These are phyloP conservation scores for Acrocyrtus sp. DNA, from an alignment of 2,888 invertebrate species.

Conservation along the genomic window DNA sequence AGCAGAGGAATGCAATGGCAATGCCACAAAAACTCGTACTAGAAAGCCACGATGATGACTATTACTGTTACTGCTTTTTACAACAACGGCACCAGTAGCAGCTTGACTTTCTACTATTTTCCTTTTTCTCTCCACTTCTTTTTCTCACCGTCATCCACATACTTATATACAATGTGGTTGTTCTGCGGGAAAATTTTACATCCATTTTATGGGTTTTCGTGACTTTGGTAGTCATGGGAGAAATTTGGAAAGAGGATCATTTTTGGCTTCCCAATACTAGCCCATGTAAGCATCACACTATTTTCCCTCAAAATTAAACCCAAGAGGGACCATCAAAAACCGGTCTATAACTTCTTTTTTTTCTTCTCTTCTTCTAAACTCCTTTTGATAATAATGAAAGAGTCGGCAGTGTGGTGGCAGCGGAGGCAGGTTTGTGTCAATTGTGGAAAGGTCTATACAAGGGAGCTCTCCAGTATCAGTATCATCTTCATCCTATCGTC, in stretches of 20 bases:
- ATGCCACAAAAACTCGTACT: conserved; percentile 40
- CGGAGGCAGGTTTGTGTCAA: no score
- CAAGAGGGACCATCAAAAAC: conserved; percentile 61
- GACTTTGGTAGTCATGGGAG: conserved; percentile 63
- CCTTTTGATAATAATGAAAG: no score
- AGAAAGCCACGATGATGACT: conserved; percentile 20
- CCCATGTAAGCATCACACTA: conserved; percentile 60
- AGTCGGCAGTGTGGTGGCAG: no score
- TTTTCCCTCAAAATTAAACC: conserved; percentile 63
- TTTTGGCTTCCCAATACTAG: conserved; percentile 63
- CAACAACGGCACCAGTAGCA: no score
- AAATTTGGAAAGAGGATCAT: conserved; percentile 63
- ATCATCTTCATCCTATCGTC: no score
- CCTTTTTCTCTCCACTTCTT: conserved; percentile 22
- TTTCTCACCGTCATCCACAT: conserved; percentile 16
- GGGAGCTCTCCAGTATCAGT: no score
- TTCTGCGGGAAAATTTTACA: conserved; percentile 61
- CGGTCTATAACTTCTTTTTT: conserved; percentile 60
- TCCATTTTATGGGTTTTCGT: conserved; percentile 63
- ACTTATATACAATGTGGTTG: conserved; percentile 50
- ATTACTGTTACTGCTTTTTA: conserved; percentile 1
- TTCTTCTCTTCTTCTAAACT: neutral
- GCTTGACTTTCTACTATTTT: neutral
- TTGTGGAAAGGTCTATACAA: no score
- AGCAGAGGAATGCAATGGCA: conserved; percentile 38